These are phyloP conservation scores for Picus viridis DNA, from an alignment of 2,797 vertebrate species.

Conservation along the genomic window DNA sequence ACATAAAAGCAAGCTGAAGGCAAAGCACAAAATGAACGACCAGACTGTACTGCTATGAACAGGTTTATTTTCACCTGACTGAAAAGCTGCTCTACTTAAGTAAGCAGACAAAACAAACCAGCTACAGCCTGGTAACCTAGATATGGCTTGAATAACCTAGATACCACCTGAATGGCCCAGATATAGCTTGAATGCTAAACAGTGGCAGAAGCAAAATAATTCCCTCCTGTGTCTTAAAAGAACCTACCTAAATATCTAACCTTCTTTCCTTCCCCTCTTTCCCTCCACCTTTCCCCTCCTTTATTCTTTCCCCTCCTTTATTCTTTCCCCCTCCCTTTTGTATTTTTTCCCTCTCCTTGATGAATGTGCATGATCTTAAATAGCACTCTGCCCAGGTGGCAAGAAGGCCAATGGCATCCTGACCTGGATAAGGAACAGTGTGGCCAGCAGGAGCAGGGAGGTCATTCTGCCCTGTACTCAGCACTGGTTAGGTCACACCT, in stretches of 20 bases:
- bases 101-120: not conserved
- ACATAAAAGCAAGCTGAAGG: not conserved
- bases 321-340: not conserved
- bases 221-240: not conserved
- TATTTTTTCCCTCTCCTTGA: not conserved
- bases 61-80: slow-evolving; percentile 11
- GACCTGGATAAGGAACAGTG: too few species aligned
- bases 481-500: too few species aligned
- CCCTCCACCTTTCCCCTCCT: not conserved
- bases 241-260: not conserved
- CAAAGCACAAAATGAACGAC: not conserved
- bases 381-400: too few species aligned
- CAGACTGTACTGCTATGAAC: not conserved
- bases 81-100: not conserved
- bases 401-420: too few species aligned
- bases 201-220: not conserved
- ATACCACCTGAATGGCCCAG: not conserved
- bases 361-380: not conserved
- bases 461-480: too few species aligned
- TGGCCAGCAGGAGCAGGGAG: too few species aligned
- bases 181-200: not conserved
- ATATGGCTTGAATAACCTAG: not conserved
- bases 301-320: not conserved
- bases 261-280: not conserved
- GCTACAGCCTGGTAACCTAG: not conserved